Base-by-base conservation (phyloP, 2,797 vertebrate genomes). In the Champsocephalus esox region DNA sequence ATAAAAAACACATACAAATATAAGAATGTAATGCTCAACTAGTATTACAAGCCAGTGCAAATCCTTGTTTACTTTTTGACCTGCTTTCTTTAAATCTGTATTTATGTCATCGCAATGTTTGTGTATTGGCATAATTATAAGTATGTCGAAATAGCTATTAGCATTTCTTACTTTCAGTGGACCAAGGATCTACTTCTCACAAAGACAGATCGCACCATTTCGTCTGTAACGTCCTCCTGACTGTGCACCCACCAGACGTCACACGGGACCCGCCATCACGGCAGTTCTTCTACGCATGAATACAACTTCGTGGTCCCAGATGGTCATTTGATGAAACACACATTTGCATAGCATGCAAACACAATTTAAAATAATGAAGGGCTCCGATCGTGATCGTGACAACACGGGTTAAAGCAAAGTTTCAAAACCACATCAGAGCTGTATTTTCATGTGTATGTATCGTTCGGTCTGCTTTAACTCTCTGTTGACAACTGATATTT, bases 241-340 rank as follows among this genome's bases (percentile, higher is more conserved):
- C 34, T 38, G 34, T 38, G 34, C 34, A 38, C 34, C 2, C 8
- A 38, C 4, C 28, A 28, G 28, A 28, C 28, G 28, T 28, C 34
- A 38, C 34, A 38, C 9, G 34, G 34, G 8, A 8, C 24, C 4
- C 12, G 48, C 14, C 49, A 43, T 10, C 41, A 4, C n/a, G 54
- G 48, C 57, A 60, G 34, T 46, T 8, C 19, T 12, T 16, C 12
- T 13, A 16, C 38, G 54, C 10, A 45, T 3, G 17, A 45, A 51
- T 65, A 49, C 64, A 28, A 24, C 44, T 50, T 57, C 16, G 32
- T 19, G 19, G 21, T 65, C 43, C 69, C 69, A 41, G 28, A 38
- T 73, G 32, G 19, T 19, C n/a, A 57, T 65, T 17, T 4, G 43
- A 54, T 71, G 43, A 34, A 71, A 51, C 11, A 60, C 46, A 59